Base-by-base conservation (phyloP, 1,140 invertebrate genomes). In the Diorhabda elongata region DNA sequence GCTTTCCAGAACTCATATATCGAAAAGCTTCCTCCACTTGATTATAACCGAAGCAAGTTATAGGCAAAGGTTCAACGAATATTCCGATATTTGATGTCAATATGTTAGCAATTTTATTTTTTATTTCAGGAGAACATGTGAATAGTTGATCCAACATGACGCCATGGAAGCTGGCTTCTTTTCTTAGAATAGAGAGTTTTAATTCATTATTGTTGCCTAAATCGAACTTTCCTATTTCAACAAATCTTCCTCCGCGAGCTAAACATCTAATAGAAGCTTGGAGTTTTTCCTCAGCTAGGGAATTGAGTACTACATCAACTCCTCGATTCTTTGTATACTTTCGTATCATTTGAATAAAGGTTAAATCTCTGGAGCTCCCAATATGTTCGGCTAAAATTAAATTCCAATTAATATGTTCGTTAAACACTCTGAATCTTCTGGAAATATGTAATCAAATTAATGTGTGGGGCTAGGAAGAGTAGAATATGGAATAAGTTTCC, bases 81-180 rank as follows among this genome's bases (percentile, higher is more conserved):
- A 79, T 61, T 26, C 67, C 56, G 5, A 69, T 52, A 44, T 58
- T 65, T 42, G 68, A 9, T 6, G 5, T 42, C 3, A 74, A 47
- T 26, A 70, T 41, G 9, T 43, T 44, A 5, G 3, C 3, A 9
- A 74, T 4, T 4, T 68, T 45, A 2, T 6, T 9, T 62, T 69
- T 71, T 6, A 3, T 75, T 75, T 71, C 82, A 81, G 47, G 81
- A 77, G 73, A 68, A 68, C 74, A 79, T 66, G 79, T 82, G 77
- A 92, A 90, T 64, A 96, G 81, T 66, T 87, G 86, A 81, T 95
- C 94, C 75, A 96, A 86, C 76, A 95, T 86, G 69, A 97, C 90
- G 52, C 94, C 93, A 82, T 95, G 92, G 84, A 97, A 92, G 78
- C 91, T 92, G 4, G 91, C 88, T 78, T 96, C 95, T 66, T 90